A percentile compares a stretch with the other conserved stretches of the same genome.
phyloP scores from a whole-genome alignment of 2,888 invertebrate species.

The Drosophila stalkeri region DNA sequence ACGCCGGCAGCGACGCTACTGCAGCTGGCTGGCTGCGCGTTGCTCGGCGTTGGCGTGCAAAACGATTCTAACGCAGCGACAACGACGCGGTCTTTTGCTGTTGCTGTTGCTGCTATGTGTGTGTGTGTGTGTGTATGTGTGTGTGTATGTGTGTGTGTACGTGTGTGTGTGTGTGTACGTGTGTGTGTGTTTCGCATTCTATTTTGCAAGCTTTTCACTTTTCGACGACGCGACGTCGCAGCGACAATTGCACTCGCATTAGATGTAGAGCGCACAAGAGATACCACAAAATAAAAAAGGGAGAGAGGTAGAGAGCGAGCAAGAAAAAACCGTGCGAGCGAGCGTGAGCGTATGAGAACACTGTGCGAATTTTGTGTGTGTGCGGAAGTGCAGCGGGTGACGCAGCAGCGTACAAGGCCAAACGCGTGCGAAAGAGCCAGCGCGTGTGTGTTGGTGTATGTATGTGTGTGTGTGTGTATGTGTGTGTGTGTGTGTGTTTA shows the following conservation, averaged over 20 bases:
- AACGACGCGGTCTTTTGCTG: constrained; percentile 22
- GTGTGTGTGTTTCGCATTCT: constrained; percentile 31
- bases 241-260: constrained; percentile 64
- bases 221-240: constrained; percentile 52
- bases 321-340: not conserved
- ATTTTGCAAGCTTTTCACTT: constrained; percentile 72
- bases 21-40: constrained; percentile 44
- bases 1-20: constrained; percentile 34
- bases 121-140: not conserved
- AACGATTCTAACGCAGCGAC: constrained; percentile 56
- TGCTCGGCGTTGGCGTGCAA: constrained; percentile 48
- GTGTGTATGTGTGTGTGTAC: not conserved
- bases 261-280: constrained; percentile 50
- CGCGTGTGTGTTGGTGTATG: constrained; percentile 23
- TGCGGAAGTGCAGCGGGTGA: constrained; percentile 73
- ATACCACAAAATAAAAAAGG: not conserved
- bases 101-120: constrained; percentile 3
- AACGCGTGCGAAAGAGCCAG: constrained; percentile 66
- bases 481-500: constrained; percentile 22
- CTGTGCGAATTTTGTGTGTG: constrained; percentile 42
- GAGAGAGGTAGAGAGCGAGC: not conserved
- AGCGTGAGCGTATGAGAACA: constrained; percentile 12
- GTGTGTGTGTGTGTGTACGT: not conserved
- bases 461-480: constrained; percentile 1
- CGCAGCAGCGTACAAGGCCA: constrained; percentile 69